Evolutionary conservation across 2,113 vertebrate species (phyloP), one percentile per base, ranked within the genome.

Genomic region (Scomber scombrus): DNA sequence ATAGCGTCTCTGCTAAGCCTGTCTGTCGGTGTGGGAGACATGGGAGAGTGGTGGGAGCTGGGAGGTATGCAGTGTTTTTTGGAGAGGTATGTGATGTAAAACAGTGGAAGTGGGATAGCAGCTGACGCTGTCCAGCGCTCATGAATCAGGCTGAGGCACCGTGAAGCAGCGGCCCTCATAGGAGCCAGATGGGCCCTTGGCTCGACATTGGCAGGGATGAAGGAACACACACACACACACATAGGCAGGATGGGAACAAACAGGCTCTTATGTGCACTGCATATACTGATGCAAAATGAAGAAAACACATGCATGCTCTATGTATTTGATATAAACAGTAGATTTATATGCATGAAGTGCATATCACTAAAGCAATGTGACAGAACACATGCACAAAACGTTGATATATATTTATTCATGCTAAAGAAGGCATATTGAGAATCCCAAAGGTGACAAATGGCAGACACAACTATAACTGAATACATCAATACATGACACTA

Each of bases 121-220:
- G 93, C 93, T 94, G 93, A 93, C 78, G 88, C 85, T 84, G 89
- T 89, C 87, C 80, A 79, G 87, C 54, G 29, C 46, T 87, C 90
- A 92, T 92, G 92, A 92, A 94, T 92, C 93, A 92, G 90, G 65
- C 75, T 89, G 93, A 92, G 83, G 87, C 86, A 93, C 89, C 92
- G 88, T 93, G 92, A 93, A 91, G 91, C 71, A 50, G 81, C 60
- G 82, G 86, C 85, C 86, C 85, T 93, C 90, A 93, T 86, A 82
- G 75, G 84, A 92, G 88, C 88, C 93, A 94, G 90, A 92, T 94
- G 93, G 91, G 86, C 89, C 89, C 78, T 83, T 77, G 81, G 84
- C 84, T 90, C 61, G 2, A 69, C 69, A 64, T 40, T 34, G 67
- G 57, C 74, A 70, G 31, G 46, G 68, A 68, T 67, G 75, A 74